These are phyloP conservation scores for Phacellophora camtschatica DNA, from an alignment of 30 jellyfish, hydroid and myxozoan genomes.

Conservation along the genomic window DNA sequence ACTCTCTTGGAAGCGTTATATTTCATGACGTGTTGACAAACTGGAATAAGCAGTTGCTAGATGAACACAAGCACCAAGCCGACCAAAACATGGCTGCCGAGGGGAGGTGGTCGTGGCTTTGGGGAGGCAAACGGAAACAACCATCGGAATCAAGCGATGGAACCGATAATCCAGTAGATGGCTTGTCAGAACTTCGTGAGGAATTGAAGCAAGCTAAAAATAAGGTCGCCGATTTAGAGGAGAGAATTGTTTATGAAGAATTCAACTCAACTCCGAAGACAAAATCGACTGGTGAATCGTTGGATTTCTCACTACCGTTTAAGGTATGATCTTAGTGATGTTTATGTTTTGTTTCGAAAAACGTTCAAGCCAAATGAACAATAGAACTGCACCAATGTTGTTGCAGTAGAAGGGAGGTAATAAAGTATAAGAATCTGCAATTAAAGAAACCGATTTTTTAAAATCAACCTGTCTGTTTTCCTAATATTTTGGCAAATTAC, in stretches of 20 bases:
- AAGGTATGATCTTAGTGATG: conserved; percentile 65
- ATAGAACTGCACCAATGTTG: too few relatives aligned
- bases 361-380: too few relatives aligned
- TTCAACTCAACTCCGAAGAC: not conserved
- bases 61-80: conserved; percentile 71
- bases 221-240: conserved; percentile 78
- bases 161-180: not conserved
- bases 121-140: conserved; percentile 67
- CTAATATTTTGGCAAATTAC: too few relatives aligned
- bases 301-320: conserved; percentile 47
- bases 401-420: too few relatives aligned
- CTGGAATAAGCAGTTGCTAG: conserved; percentile 84
- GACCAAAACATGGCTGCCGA: conserved; percentile 81
- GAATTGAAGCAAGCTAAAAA: conserved; percentile 66
- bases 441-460: too few relatives aligned
- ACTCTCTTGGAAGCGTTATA: conserved; percentile 96
- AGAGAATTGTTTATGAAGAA: conserved; percentile 11
- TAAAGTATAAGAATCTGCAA: too few relatives aligned
- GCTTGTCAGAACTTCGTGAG: conserved; percentile 17
- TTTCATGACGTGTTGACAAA: conserved; percentile 77
- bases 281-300: not conserved
- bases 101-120: conserved; percentile 87
- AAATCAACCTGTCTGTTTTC: too few relatives aligned
- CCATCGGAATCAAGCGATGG: conserved; percentile 37
- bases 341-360: too few relatives aligned